These are phyloP conservation scores for Aphelinus atriplicis DNA, from an alignment of 1,140 invertebrate genomes.

Conservation along the genomic window DNA sequence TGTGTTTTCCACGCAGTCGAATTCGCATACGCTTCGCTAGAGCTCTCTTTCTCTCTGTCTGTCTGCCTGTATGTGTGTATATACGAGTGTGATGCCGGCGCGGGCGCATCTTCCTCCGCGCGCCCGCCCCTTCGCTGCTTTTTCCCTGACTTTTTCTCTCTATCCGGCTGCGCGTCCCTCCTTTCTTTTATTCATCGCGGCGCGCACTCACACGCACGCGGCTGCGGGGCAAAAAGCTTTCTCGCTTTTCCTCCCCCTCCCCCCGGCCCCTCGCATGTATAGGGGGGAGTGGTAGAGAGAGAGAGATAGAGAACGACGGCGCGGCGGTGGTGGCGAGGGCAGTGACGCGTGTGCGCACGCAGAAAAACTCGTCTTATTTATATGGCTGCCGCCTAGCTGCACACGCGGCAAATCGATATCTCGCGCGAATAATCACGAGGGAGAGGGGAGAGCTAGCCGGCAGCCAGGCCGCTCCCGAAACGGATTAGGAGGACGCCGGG, in stretches of 20 bases:
- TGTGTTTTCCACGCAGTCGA: constrained; percentile 34
- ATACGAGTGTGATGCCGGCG: too few species aligned
- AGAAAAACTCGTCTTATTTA: constrained; percentile 66
- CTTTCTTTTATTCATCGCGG: constrained; percentile 34
- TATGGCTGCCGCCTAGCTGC: constrained; percentile 52
- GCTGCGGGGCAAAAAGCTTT: constrained; percentile 32
- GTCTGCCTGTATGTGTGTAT: background rate
- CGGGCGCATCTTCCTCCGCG: background rate
- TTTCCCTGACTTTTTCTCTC: constrained; percentile 35
- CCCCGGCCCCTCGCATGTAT: too few species aligned
- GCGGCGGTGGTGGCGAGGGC: constrained; percentile 57
- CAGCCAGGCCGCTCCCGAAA: too few species aligned
- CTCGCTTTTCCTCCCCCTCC: constrained; percentile 34
- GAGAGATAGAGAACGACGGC: background rate
- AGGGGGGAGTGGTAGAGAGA: background rate
- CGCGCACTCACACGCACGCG: background rate
- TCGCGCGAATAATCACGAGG: constrained; percentile 48
- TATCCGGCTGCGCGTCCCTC: constrained; percentile 2
- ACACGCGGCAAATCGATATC: constrained; percentile 60
- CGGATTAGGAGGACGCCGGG: background rate
- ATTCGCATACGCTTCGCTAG: constrained; percentile 6
- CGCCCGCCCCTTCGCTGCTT: background rate
- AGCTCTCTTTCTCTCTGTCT: background rate
- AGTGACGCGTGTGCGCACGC: constrained; percentile 66
- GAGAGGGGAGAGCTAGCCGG: background rate